Base-by-base conservation (phyloP, 2,888 invertebrate species). In the Carpatolechia fugitivella region DNA sequence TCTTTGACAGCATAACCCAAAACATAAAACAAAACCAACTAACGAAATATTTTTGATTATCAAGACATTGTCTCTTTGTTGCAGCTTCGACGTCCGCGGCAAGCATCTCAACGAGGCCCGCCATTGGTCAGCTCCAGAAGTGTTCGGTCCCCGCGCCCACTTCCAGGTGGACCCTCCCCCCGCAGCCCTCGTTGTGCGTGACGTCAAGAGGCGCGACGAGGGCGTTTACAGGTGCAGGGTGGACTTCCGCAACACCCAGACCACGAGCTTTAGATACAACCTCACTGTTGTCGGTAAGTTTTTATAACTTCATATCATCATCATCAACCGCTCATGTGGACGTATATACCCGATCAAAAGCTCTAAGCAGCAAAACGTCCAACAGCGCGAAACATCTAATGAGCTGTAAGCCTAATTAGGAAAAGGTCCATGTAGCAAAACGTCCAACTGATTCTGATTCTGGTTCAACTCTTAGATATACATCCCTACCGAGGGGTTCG, bases 201-300 rank as follows among this genome's bases (percentile, higher is more conserved):
- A 96, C 91, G 95, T 97, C 73, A 94, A 95, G 85, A 92, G 96
- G 47, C 94, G 94, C 75, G 97, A 97, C 85, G 96, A 97, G 81
- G 97, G 97, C 72, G 93, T 96, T 67, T 97, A 97, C 91, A 92
- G 97, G 61, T 97, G 97, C 84, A 91, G 97, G 61, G 95, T 97
- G 65, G 97, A 97, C 91, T 97, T 97, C 91, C 92, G 95, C 62
- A 96, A 96, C 82, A 95, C 96, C 62, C 97, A 97, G 86, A 97
- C 97, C 59, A 94, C 96, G 79, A 96, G 95, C 88, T 95, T 96
- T 85, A 93, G 95, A 76, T 96, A 97, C 89, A 96, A 97, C 88
- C 94, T 97, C 74, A 96, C 96, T 61, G 96, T 97, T 65, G 95
- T 97, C 75, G 96, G 97, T 97, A 79, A 95, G 95, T 59, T 63